Evolutionary conservation across 2,113 vertebrate species (phyloP).

Genomic region (Oxyura jamaicensis): DNA sequence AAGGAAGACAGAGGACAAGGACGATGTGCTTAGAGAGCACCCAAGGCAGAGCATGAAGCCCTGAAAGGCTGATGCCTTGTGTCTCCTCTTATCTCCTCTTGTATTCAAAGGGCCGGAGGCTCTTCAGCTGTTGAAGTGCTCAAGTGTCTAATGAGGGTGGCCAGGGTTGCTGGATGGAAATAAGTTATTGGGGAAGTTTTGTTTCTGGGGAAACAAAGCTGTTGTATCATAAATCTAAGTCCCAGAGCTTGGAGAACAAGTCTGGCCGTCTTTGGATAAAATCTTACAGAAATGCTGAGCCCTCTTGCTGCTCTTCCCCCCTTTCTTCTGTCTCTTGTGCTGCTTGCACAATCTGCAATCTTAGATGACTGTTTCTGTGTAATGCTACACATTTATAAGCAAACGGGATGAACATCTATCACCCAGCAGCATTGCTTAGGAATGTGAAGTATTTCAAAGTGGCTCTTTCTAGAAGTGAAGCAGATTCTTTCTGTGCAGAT

Average conservation of each 20-base stretch:
- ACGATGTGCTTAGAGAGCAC: neutral
- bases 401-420: neutral
- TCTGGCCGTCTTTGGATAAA: conserved; percentile 48
- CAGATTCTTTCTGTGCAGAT: conserved; percentile 47
- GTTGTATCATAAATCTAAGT: conserved; percentile 2
- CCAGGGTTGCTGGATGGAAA: neutral
- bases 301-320: neutral
- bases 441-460: conserved; percentile 47
- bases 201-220: conserved; percentile 28
- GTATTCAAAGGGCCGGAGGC: neutral
- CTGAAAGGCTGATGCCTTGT: neutral
- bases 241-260: neutral
- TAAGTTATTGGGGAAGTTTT: neutral
- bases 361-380: neutral
- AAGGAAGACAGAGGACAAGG: neutral
- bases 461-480: conserved; percentile 37
- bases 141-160: neutral
- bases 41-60: neutral
- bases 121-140: neutral
- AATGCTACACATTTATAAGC: conserved; percentile 14
- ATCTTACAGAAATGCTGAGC: neutral
- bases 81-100: neutral
- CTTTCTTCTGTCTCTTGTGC: neutral
- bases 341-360: neutral
- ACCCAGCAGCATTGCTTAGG: neutral